A percentile compares a stretch with the other conserved stretches of the same genome.
These are phyloP conservation scores for Heliconius hortense DNA, from an alignment of 2,888 invertebrate species.

Conservation along the genomic window DNA sequence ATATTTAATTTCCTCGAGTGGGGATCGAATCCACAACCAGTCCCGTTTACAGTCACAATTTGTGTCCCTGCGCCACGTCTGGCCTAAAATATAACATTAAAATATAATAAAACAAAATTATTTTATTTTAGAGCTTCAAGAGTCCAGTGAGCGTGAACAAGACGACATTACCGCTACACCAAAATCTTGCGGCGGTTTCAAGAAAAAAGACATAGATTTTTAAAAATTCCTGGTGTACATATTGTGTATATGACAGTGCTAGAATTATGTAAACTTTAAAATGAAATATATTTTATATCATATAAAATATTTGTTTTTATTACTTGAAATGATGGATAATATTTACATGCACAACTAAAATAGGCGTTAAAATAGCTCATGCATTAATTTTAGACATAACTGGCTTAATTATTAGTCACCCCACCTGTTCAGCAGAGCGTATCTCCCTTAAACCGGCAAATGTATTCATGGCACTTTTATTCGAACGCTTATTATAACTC, in stretches of 20 bases:
- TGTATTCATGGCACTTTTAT: slow-evolving; percentile 74
- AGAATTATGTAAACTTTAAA: neutral
- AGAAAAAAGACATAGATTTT: slow-evolving; percentile 85
- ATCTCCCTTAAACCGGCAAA: slow-evolving; percentile 80
- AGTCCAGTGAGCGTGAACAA: slow-evolving; percentile 83
- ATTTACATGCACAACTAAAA: neutral
- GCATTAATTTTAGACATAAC: slow-evolving; percentile 77
- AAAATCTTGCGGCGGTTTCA: slow-evolving; percentile 72
- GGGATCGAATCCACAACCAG: too few relatives aligned
- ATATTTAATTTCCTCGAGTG: too few relatives aligned
- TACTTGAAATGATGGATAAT: neutral
- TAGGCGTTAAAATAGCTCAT: slow-evolving; percentile 35
- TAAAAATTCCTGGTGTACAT: slow-evolving; percentile 54
- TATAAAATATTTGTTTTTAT: slow-evolving; percentile 26
- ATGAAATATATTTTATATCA: slow-evolving; percentile 12
- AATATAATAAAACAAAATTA: neutral
- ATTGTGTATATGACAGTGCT: neutral
- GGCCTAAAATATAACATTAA: neutral
- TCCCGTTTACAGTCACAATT: too few relatives aligned
- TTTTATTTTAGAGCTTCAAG: slow-evolving; percentile 82
- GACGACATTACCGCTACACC: slow-evolving; percentile 80
- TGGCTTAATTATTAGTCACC: slow-evolving; percentile 81
- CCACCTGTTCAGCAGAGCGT: slow-evolving; percentile 79
- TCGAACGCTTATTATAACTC: slow-evolving; percentile 60
- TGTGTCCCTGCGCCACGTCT: too few relatives aligned